These are phyloP conservation scores for Loxodonta africana DNA, from an alignment of 2,113 vertebrate genomes.

Conservation along the genomic window DNA sequence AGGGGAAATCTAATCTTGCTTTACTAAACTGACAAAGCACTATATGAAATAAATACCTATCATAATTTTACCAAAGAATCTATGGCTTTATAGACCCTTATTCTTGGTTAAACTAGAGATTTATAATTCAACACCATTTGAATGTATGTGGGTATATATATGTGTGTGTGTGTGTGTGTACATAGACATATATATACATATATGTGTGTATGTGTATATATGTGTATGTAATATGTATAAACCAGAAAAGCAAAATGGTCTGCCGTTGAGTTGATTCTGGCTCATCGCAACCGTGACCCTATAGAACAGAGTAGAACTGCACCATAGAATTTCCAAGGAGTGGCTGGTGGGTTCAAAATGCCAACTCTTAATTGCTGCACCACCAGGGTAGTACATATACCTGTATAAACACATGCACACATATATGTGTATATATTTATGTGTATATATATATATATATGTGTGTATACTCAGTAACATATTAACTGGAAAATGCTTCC, in stretches of 20 bases:
- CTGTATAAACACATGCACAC: neutral
- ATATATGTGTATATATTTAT: neutral
- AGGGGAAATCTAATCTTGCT: neutral
- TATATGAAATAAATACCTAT: neutral
- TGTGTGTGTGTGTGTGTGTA: neutral
- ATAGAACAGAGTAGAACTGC: no score
- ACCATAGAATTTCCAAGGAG: no score
- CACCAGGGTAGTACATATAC: no score
- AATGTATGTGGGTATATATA: constrained; percentile 21
- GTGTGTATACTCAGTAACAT: constrained; percentile 67
- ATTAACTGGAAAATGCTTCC: constrained; percentile 81
- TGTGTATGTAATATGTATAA: constrained; percentile 25
- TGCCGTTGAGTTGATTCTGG: no score
- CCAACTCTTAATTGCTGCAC: no score
- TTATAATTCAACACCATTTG: constrained; percentile 71
- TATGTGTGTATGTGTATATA: constrained; percentile 19
- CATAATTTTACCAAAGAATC: neutral
- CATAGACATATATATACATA: constrained; percentile 47
- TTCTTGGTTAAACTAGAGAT: constrained; percentile 33
- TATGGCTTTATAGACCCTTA: constrained; percentile 46
- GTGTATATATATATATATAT: neutral
- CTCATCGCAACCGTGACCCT: no score
- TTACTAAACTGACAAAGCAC: neutral
- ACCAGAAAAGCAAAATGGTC: no score
- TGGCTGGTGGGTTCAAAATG: no score